A percentile compares a stretch with the other conserved stretches of the same genome.
Conservation (phyloP, 2,797 vertebrate species). For the Arnoldichthys spilopterus region DNA sequence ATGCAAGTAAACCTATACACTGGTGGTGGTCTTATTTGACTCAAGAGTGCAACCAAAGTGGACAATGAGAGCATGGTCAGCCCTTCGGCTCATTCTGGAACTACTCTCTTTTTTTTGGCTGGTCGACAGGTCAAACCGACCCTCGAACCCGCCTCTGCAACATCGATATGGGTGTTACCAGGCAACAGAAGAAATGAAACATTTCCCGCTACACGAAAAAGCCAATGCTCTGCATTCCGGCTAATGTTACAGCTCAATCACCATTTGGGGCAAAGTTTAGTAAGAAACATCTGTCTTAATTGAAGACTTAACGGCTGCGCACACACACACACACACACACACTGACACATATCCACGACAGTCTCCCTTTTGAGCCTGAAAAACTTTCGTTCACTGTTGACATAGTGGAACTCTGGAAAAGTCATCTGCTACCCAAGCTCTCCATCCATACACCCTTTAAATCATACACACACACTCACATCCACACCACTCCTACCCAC, state of each 20-base stretch:
- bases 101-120: neutral
- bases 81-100: neutral
- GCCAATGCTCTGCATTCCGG: neutral
- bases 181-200: conserved; percentile 34
- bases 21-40: conserved; percentile 21
- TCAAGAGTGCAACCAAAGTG: neutral
- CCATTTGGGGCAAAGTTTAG: conserved; percentile 16
- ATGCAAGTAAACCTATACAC: neutral
- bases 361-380: conserved; percentile 17
- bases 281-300: conserved; percentile 44
- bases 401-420: conserved; percentile 29
- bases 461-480: conserved; percentile 18
- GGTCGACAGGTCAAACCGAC: neutral
- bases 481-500: neutral
- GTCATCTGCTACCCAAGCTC: conserved; percentile 29
- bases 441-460: conserved; percentile 11
- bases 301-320: conserved; percentile 20
- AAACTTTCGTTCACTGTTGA: conserved; percentile 6
- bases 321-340: conserved; percentile 16
- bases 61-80: neutral
- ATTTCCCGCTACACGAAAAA: conserved; percentile 26
- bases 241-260: conserved; percentile 49
- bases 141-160: conserved; percentile 1
- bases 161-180: conserved; percentile 7
- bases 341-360: conserved; percentile 3